Conservation (phyloP, 2,888 invertebrate species). For the Spisula subtruncata region DNA sequence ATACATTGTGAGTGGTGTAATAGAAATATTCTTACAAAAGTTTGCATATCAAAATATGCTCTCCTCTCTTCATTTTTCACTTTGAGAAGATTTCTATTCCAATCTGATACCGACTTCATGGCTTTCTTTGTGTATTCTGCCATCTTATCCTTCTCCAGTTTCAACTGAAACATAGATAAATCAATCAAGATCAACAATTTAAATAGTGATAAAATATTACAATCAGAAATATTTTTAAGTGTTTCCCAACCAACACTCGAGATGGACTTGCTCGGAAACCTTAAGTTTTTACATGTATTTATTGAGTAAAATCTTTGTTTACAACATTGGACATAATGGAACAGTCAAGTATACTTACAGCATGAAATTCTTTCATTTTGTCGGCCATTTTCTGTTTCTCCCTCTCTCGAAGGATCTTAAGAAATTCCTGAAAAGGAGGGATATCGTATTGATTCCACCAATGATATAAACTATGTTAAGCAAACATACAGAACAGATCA, state of each 20-base stretch:
- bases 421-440: conserved; percentile 84
- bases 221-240: too few species aligned
- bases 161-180: conserved; percentile 77
- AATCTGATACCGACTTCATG: conserved; percentile 90
- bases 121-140: conserved; percentile 86
- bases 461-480: background rate
- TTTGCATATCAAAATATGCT: conserved; percentile 97
- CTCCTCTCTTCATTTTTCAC: conserved; percentile 92
- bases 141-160: conserved; percentile 85
- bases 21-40: conserved; percentile 88
- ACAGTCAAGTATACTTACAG: conserved; percentile 79
- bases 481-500: background rate
- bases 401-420: conserved; percentile 86
- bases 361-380: conserved; percentile 87
- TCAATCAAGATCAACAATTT: background rate
- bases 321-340: background rate
- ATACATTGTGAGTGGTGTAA: background rate
- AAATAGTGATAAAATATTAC: too few species aligned
- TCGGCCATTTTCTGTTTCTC: conserved; percentile 86
- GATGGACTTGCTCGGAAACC: too few species aligned
- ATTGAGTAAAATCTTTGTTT: background rate
- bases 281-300: too few species aligned
- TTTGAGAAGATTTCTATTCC: conserved; percentile 95
- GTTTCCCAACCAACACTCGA: too few species aligned
- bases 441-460: background rate